These are phyloP conservation scores for Callionymus lyra DNA, from an alignment of 2,113 vertebrate species.

Conservation along the genomic window DNA sequence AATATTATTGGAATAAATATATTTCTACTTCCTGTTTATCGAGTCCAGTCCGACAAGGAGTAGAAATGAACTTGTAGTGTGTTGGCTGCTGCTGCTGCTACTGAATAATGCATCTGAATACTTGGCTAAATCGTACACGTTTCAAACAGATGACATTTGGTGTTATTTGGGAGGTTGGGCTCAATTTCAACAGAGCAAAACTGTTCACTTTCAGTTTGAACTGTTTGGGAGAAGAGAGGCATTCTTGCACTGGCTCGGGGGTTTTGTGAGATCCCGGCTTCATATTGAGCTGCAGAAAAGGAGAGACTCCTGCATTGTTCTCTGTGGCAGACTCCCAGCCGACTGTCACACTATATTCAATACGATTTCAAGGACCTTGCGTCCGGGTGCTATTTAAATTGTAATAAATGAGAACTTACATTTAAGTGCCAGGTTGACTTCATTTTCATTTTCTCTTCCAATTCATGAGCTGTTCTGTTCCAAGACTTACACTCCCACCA, in stretches of 20 bases:
- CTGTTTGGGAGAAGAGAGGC: conserved; percentile 6
- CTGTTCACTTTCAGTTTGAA: conserved; percentile 18
- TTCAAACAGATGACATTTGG: conserved; percentile 47
- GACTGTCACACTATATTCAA: conserved; percentile 30
- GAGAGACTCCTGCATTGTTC: conserved; percentile 23
- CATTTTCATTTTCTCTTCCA: conserved; percentile 4
- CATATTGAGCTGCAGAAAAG: conserved; percentile 20
- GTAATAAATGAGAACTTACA: conserved; percentile 51
- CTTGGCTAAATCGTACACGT: conserved; percentile 27
- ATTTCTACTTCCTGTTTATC: too few species aligned
- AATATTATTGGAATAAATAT: too few species aligned
- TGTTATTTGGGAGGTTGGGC: conserved; percentile 36
- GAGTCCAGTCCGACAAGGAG: too few species aligned
- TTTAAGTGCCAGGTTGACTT: conserved; percentile 38
- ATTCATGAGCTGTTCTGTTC: conserved; percentile 12
- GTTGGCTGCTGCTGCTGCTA: background rate
- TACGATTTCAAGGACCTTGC: conserved; percentile 36
- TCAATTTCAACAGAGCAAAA: conserved; percentile 34
- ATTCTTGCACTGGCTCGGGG: conserved; percentile 13
- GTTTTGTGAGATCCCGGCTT: conserved; percentile 7
- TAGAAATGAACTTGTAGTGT: too few species aligned
- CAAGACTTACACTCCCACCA: conserved; percentile 59
- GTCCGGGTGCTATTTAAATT: conserved; percentile 45
- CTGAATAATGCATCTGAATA: conserved; percentile 44
- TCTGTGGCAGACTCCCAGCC: conserved; percentile 21